Conservation (phyloP, 2,888 invertebrate species). For the Cryptus armator region DNA sequence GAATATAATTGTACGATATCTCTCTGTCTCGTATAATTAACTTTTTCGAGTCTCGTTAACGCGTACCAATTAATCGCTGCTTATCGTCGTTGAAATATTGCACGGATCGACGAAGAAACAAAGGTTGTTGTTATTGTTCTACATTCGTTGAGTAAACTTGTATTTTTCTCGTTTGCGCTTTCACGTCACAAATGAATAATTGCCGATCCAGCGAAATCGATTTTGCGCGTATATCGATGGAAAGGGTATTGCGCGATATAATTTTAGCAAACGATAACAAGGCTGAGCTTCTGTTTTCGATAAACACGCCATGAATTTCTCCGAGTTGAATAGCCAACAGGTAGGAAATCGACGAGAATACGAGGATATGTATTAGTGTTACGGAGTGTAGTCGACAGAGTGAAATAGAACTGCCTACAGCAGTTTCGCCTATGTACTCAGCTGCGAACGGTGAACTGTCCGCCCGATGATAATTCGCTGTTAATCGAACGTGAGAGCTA, state of each 20-base stretch:
- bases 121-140: no score
- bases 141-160: no score
- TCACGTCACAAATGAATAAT: no score
- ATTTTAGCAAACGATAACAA: not conserved
- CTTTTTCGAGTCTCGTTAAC: not conserved
- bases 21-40: not conserved
- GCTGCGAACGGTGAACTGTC: constrained; percentile 26
- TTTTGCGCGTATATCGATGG: no score
- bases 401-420: constrained; percentile 1
- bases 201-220: no score
- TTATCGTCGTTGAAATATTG: not conserved
- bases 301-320: not conserved
- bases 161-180: no score
- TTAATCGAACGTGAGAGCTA: constrained; percentile 78
- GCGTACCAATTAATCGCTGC: not conserved
- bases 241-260: no score
- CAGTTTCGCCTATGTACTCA: constrained; percentile 23
- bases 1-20: not conserved
- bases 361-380: not conserved
- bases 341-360: constrained; percentile 16
- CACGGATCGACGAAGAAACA: no score
- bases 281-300: not conserved
- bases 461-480: constrained; percentile 74
- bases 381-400: not conserved
- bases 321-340: not conserved